Conservation (phyloP, 2,888 invertebrate genomes). For the Allacma fusca region DNA sequence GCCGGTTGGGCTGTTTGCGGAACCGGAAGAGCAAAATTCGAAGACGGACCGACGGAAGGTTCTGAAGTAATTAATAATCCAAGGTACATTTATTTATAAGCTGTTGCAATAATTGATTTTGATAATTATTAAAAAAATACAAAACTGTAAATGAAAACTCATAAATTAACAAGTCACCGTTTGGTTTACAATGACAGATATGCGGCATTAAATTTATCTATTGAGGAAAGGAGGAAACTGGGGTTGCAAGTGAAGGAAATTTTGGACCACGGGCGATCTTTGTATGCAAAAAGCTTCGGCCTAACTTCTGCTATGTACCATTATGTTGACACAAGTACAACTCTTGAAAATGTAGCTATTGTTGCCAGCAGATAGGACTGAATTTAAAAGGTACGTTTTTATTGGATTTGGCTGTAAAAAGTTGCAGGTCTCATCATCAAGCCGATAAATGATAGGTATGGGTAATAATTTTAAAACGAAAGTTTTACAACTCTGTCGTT, state of each 20-base stretch:
- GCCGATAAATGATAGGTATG: too few relatives aligned
- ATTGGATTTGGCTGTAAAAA: too few relatives aligned
- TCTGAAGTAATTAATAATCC: slow-evolving; percentile 32
- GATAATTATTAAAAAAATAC: too few relatives aligned
- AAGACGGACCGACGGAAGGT: not conserved
- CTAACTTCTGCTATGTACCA: slow-evolving; percentile 33
- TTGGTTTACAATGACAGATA: too few relatives aligned
- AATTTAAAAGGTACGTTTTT: not conserved
- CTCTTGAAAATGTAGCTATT: slow-evolving; percentile 57
- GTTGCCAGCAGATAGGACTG: slow-evolving; percentile 35
- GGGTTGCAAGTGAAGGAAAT: slow-evolving; percentile 56
- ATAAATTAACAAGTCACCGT: too few relatives aligned
- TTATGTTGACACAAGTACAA: slow-evolving; percentile 51
- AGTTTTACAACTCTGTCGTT: not conserved
- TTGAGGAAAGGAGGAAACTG: slow-evolving; percentile 43
- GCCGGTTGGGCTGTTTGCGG: slow-evolving; percentile 93
- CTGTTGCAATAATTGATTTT: too few relatives aligned
- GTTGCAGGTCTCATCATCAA: too few relatives aligned
- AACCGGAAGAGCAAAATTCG: slow-evolving; percentile 39
- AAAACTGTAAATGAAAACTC: too few relatives aligned
- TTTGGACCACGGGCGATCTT: slow-evolving; percentile 50
- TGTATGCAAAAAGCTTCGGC: slow-evolving; percentile 44
- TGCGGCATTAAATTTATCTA: slow-evolving; percentile 40
- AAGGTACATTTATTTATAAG: slow-evolving; percentile 13
- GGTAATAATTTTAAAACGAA: not conserved